Evolutionary conservation across 2,797 vertebrate genomes (phyloP), one percentile per base, ranked within the genome.

Genomic region (Coregonus sp.): DNA sequence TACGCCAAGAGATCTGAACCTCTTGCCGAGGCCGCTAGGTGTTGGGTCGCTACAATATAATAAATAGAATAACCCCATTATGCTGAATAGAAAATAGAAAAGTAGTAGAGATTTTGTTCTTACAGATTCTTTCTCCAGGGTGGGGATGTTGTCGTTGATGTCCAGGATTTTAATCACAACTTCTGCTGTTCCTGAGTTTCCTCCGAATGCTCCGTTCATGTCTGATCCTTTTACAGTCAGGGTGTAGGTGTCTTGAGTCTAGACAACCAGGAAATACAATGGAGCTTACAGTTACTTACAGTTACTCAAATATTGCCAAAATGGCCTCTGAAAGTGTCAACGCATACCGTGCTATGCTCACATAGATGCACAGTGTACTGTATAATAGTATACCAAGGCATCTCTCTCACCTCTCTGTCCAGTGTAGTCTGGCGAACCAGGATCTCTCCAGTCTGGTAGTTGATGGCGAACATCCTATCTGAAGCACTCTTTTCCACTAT

Each of bases 121-220:
- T 84, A 95, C 94, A 69, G 1, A 35, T 37, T 84, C 86, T 74
- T 88, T 90, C 88, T 95, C 93, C 85, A 98, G 84, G 0, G 84
- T 76, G 15, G 98, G 97, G 29, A 97, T 7, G 15, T 99, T 98
- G 89, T 99, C 98, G 78, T 99, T 99, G 81, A 99, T 97, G 86
- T 99, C 98, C 79, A 90, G 50, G 84, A 99, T 76, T 70, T 78
- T 93, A 75, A 99, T 90, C 80, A 87, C 81, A 77, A 97, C 79
- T 72, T 91, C 86, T 35, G 93, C 94, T 0, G 82, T 93, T 79
- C 84, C 90, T 1, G 82, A 59, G 0, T 87, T 90, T 50, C 95
- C 96, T 9, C 54, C 81, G 0, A 0, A 0, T 5, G 0, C 0
- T 79, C 95, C 96, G 50, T 80, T 70, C 81, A 90, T 14, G 63